Evolutionary conservation across 1,140 invertebrate genomes (phyloP).

Genomic region (Dendrolimus kikuchii): DNA sequence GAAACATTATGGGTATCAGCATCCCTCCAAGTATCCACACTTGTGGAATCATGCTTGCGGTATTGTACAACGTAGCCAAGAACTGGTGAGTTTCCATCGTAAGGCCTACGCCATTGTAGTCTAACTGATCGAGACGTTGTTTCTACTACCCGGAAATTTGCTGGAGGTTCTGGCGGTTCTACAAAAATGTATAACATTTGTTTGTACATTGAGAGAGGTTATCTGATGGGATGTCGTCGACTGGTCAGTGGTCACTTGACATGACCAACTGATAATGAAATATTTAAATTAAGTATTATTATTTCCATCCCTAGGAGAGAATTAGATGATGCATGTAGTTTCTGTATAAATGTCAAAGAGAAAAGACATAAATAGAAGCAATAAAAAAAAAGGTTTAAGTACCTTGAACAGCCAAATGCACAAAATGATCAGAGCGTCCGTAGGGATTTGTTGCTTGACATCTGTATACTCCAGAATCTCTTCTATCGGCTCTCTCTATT

Average conservation of each 20-base stretch:
- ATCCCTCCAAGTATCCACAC: slow-evolving; percentile 55
- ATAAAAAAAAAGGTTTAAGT: slow-evolving; percentile 8
- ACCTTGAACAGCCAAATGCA: slow-evolving; percentile 90
- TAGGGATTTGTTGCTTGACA: slow-evolving; percentile 89
- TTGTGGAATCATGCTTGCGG: slow-evolving; percentile 47
- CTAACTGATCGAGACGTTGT: slow-evolving; percentile 80
- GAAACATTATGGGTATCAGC: slow-evolving; percentile 61
- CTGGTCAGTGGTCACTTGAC: too few relatives aligned
- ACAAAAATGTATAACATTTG: slow-evolving; percentile 14
- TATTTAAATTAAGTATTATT: too few relatives aligned
- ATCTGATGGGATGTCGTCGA: too few relatives aligned
- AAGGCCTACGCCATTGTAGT: slow-evolving; percentile 82
- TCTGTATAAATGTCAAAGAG: too few relatives aligned
- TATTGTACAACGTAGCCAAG: slow-evolving; percentile 84
- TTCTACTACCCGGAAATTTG: slow-evolving; percentile 76
- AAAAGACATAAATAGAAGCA: too few relatives aligned
- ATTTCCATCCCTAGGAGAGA: too few relatives aligned
- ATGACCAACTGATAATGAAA: too few relatives aligned
- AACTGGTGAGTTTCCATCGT: slow-evolving; percentile 87
- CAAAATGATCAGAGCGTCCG: slow-evolving; percentile 86
- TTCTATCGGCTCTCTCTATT: slow-evolving; percentile 77
- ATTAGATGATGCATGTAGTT: too few relatives aligned
- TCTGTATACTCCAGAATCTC: slow-evolving; percentile 88
- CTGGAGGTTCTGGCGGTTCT: slow-evolving; percentile 84
- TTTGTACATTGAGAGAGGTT: too few relatives aligned